These are phyloP conservation scores for Neoseiulus cucumeris DNA, from an alignment of 1,140 invertebrate genomes.

Conservation along the genomic window DNA sequence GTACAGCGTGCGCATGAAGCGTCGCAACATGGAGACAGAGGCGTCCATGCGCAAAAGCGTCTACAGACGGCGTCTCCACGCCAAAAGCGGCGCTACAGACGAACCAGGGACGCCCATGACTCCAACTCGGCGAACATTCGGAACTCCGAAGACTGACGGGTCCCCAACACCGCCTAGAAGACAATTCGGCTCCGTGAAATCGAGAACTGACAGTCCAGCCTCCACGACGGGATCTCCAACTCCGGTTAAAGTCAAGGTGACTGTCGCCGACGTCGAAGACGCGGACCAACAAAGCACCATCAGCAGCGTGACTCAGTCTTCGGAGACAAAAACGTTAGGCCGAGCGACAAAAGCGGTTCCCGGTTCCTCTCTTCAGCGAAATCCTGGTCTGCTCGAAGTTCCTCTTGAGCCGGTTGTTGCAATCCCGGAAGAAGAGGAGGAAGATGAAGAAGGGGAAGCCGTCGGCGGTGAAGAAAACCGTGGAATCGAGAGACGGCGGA, in stretches of 20 bases:
- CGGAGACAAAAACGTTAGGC: neutral
- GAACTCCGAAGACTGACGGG: neutral
- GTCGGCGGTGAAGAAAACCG: neutral
- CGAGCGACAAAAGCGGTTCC: neutral
- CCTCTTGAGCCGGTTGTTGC: neutral
- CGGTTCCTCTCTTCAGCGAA: neutral
- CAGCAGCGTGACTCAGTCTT: neutral
- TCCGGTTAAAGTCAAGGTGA: neutral
- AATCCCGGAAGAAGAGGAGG: neutral
- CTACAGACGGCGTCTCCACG: conserved; percentile 15
- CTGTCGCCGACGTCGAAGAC: neutral
- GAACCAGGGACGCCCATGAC: neutral
- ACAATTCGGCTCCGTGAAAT: neutral
- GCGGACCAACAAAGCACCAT: neutral
- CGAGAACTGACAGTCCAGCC: neutral
- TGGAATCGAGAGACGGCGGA: too few relatives aligned
- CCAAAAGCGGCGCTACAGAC: neutral
- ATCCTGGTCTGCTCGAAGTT: neutral
- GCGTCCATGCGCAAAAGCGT: conserved; percentile 19
- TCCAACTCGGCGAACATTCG: conserved; percentile 1
- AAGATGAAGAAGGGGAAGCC: neutral
- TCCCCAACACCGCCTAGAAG: neutral
- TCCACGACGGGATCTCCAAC: neutral
- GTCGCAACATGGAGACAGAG: conserved; percentile 18
- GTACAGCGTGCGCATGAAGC: conserved; percentile 20